Evolutionary conservation across 2,797 vertebrate species (phyloP).

Genomic region (Aulostomus chinensis): DNA sequence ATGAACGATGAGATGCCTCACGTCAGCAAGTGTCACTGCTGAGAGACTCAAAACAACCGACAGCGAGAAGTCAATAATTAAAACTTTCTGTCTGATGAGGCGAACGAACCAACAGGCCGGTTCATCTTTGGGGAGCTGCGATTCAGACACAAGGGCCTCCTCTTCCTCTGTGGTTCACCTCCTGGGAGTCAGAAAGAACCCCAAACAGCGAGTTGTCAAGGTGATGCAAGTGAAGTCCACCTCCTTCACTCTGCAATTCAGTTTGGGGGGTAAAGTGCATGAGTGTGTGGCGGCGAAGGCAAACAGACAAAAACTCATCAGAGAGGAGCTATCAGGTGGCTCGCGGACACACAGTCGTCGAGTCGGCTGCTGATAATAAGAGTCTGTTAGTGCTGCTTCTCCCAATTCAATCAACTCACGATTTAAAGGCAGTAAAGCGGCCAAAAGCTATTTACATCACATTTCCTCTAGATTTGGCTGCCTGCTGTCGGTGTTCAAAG

Average conservation of each 20-base stretch:
- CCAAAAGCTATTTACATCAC: constrained; percentile 53
- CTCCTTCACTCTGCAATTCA: constrained; percentile 46
- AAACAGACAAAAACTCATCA: constrained; percentile 29
- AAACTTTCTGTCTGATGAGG: no score
- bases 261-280: constrained; percentile 13
- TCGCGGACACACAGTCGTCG: constrained; percentile 37
- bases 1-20: no score
- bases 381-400: constrained; percentile 36
- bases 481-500: not conserved
- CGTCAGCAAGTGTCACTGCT: no score
- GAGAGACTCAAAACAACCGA: no score
- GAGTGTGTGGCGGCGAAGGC: constrained; percentile 9
- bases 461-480: constrained; percentile 8
- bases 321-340: constrained; percentile 41
- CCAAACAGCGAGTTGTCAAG: no score
- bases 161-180: constrained; percentile 25
- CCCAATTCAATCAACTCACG: constrained; percentile 49
- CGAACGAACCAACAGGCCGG: no score
- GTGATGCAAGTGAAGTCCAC: constrained; percentile 43
- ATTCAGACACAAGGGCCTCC: constrained; percentile 24
- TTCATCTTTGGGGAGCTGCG: constrained; percentile 44
- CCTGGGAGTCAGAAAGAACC: no score
- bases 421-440: constrained; percentile 58
- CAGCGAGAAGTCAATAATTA: no score
- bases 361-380: constrained; percentile 40